These are phyloP conservation scores for Eilema caniola DNA, from an alignment of 2,888 invertebrate species.

Conservation along the genomic window DNA sequence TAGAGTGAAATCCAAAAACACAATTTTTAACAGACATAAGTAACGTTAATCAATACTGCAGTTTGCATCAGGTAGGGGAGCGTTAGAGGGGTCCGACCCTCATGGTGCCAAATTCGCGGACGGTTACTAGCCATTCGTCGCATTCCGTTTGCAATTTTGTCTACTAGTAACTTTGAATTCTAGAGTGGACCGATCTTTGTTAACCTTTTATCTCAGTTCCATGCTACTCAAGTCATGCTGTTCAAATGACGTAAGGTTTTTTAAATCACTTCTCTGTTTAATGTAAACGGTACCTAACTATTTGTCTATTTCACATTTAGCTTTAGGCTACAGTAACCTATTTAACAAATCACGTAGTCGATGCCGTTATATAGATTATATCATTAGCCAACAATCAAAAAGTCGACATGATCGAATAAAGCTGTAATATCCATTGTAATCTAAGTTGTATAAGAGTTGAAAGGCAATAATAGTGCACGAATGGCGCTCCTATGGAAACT, in stretches of 20 bases:
- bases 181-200: not conserved
- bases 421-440: constrained; percentile 40
- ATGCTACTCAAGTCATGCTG: constrained; percentile 29
- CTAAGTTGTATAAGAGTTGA: constrained; percentile 41
- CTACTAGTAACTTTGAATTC: constrained; percentile 20
- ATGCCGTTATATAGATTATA: constrained; percentile 42
- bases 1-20: constrained; percentile 49
- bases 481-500: constrained; percentile 67
- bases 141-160: constrained; percentile 38
- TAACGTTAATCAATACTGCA: constrained; percentile 82
- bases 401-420: constrained; percentile 35
- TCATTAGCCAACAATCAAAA: constrained; percentile 45
- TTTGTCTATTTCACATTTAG: constrained; percentile 28
- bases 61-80: constrained; percentile 70
- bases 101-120: constrained; percentile 64
- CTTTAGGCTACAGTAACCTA: constrained; percentile 33
- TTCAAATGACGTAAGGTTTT: constrained; percentile 15
- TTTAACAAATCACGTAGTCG: constrained; percentile 36
- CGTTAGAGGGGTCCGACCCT: constrained; percentile 71
- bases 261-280: not conserved
- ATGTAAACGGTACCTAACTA: not conserved
- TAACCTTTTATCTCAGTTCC: constrained; percentile 5
- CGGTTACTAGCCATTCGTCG: constrained; percentile 56
- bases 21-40: constrained; percentile 56
- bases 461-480: constrained; percentile 50